Conservation (phyloP, 2,888 invertebrate species). For the Watsonalla cultraria region DNA sequence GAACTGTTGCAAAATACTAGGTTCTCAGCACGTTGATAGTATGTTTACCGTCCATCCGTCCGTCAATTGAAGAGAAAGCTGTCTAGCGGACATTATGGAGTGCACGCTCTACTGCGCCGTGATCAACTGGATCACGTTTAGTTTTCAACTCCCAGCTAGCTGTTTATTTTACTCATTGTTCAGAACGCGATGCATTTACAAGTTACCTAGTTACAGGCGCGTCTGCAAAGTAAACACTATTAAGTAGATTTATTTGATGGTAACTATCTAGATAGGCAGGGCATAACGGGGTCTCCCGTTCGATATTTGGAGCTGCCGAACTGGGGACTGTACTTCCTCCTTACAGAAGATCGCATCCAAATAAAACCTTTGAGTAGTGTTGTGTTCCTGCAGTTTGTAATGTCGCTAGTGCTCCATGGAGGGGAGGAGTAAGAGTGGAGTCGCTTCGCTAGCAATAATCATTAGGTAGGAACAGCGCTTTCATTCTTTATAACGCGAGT, state of each 20-base stretch:
- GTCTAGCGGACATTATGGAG: constrained; percentile 21
- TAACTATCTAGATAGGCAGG: not conserved
- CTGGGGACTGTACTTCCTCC: no score
- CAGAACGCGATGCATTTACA: constrained; percentile 21
- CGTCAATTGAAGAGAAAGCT: constrained; percentile 48
- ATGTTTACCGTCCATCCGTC: constrained; percentile 22
- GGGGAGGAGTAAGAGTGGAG: no score
- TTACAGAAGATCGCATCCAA: no score
- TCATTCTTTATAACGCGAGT: no score
- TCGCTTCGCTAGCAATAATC: no score
- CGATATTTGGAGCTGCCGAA: no score
- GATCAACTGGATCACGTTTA: constrained; percentile 51
- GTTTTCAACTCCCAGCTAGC: constrained; percentile 9
- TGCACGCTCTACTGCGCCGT: constrained; percentile 45
- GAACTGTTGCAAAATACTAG: constrained; percentile 18
- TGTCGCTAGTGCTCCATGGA: no score
- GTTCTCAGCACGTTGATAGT: constrained; percentile 16
- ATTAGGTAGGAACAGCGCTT: no score
- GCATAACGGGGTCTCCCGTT: no score
- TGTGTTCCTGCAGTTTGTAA: no score
- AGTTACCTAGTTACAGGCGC: constrained; percentile 7
- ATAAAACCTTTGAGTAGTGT: no score
- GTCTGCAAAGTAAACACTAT: not conserved
- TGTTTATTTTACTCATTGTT: constrained; percentile 24
- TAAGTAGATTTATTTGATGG: not conserved